Base-by-base conservation (phyloP, 2,113 vertebrate genomes). In the Chlorodrepanis virens region DNA sequence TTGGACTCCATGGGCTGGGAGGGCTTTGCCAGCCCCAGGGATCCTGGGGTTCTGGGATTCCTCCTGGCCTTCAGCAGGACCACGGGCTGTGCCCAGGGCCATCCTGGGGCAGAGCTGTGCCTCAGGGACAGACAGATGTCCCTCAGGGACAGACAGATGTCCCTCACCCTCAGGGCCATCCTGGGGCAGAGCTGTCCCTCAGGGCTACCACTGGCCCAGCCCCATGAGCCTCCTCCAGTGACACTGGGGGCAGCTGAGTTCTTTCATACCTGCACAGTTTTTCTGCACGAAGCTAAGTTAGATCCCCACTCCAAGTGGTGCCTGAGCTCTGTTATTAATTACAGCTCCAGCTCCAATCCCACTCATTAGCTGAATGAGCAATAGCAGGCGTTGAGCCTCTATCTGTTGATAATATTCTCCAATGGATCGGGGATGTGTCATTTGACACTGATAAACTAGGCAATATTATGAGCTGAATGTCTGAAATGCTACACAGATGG, bases 391-490 rank as follows among this genome's bases (percentile, higher is more conserved):
- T 61, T 95, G 77, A 96, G 83, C 93, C 92, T 94, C 96, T 97
- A 90, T 97, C 91, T 94, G 92, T 96, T 97, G 94, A 95, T 97
- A 96, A 96, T 96, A 97, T 96, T 96, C 96, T 97, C 93, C 93
- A 86, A 67, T 79, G 92, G 91, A 90, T 95, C 57, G 69, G 93
- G 96, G 89, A 95, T 93, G 89, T 97, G 95, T 95, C 97, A 93
- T 95, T 93, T 97, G 97, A 97, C 97, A 95, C 92, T 98, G 98
- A 97, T 96, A 96, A 97, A 97, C 95, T 94, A 96, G 94, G 90
- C 87, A 96, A 94, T 97, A 87, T 96, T 97, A 89, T 96, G 88
- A 94, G 90, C 94, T 81, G 94, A 96, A 93, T 94, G 86, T 91
- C 72, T 95, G 85, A 93, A 97, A 96, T 70, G 88, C 91, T 94